Percentiles rank a stretch among this genome's conserved stretches.
These are phyloP conservation scores for Colletes gigas DNA, from an alignment of 1,140 invertebrate species.

Conservation along the genomic window DNA sequence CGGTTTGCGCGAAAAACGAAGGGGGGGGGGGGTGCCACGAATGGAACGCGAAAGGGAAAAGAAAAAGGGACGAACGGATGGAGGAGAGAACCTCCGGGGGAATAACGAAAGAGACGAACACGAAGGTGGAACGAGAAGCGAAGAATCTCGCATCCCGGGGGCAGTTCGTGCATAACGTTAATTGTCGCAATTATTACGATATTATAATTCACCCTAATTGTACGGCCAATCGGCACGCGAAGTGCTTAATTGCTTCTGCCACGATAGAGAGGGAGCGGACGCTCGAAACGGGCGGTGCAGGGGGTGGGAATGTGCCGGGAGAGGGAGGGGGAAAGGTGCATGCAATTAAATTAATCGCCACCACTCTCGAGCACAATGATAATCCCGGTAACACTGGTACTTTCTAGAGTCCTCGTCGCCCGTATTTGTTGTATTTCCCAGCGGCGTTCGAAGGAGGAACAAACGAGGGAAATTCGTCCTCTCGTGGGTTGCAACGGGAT, in stretches of 20 bases:
- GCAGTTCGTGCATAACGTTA: constrained; percentile 61
- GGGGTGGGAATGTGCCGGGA: neutral
- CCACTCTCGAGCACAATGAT: constrained; percentile 57
- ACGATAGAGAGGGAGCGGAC: neutral
- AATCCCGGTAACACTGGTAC: constrained; percentile 49
- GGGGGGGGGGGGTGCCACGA: neutral
- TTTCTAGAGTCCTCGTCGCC: constrained; percentile 29
- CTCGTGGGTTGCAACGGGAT: neutral
- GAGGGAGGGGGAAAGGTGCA: constrained; percentile 52
- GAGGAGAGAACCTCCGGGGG: neutral
- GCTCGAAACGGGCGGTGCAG: neutral
- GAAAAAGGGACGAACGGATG: neutral
- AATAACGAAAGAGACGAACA: neutral
- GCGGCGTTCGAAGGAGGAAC: constrained; percentile 20
- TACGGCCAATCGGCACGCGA: constrained; percentile 68
- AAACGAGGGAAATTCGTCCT: neutral
- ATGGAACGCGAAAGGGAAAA: neutral
- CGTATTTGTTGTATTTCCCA: constrained; percentile 48
- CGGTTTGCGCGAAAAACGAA: neutral
- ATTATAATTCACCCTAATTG: constrained; percentile 75
- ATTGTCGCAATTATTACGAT: constrained; percentile 71
- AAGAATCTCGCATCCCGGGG: constrained; percentile 26
- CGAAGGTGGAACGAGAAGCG: neutral
- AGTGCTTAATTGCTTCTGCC: constrained; percentile 72
- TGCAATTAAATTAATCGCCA: constrained; percentile 68